Evolutionary conservation across 2,113 vertebrate genomes (phyloP), one percentile per base, ranked within the genome.

Genomic region (Ursus arctos): DNA sequence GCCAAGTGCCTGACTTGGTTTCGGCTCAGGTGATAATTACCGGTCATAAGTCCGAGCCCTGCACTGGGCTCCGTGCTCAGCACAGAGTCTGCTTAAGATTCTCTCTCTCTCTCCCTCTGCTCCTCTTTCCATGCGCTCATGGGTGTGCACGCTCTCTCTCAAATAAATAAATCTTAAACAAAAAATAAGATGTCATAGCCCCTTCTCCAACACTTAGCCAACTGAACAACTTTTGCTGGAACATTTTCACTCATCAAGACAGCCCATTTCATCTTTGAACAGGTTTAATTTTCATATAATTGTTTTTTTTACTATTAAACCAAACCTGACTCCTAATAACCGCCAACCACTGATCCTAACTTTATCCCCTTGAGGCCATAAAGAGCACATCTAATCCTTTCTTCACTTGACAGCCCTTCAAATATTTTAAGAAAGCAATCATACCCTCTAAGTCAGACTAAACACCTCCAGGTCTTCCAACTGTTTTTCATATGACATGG

Each of bases 271-370:
- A 67, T 53, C 93, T 91, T 18, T 11, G 61, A 90, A 82, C 24
- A 85, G 53, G n/a, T 86, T 96, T 57, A 43, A 76, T 92, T 92
- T 93, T 92, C 74, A 43, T n/a, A 81, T 87, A 71, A 88, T 53
- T 85, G 88, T 43, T 69, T 40, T 88, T 53, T 69, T 31, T 18
- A 55, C n/a, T 61, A 95, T 82, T 85, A 94, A 67, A 71, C 65
- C 49, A 63, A 97, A 61, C 61, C 57, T 87, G 65, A 81, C 2
- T 95, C 91, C 82, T 79, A 82, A 61, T 61, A 92, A 80, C 82
- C 4, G 7, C 85, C 77, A 88, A 65, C 51, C 74, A 63, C 40
- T 1, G 84, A 91, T 40, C 76, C 95, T 93, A 67, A 95, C 86
- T 55, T 2, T 93, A 91, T 26, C 31, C 81, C 86, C 84, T 49